These are phyloP conservation scores for Argya squamiceps DNA, from an alignment of 2,797 vertebrate species.

Conservation along the genomic window DNA sequence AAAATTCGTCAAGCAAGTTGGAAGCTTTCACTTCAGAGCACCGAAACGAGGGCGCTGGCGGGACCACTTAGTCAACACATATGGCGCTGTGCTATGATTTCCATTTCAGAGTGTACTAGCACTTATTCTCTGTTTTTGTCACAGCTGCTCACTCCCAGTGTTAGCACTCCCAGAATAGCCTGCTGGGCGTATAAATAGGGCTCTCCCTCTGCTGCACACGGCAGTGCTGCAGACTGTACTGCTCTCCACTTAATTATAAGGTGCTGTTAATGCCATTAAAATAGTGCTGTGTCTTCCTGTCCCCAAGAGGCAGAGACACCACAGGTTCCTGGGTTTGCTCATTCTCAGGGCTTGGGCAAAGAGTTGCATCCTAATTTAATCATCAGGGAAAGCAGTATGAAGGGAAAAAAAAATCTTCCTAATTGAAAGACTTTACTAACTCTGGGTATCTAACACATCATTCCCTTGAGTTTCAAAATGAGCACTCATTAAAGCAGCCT, in stretches of 20 bases:
- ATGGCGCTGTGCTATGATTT: conserved; percentile 5
- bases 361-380: not conserved
- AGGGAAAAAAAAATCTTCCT: not conserved
- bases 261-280: not conserved
- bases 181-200: not conserved
- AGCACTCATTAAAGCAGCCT: not conserved
- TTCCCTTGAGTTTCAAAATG: not conserved
- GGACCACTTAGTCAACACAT: conserved; percentile 49
- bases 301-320: not conserved
- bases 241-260: not conserved
- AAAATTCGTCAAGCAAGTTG: not conserved
- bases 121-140: conserved; percentile 54
- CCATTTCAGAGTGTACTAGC: conserved; percentile 41
- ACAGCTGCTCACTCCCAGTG: conserved; percentile 52
- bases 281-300: not conserved
- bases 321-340: not conserved
- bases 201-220: not conserved
- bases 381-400: not conserved
- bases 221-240: not conserved
- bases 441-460: not conserved
- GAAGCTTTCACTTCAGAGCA: not conserved
- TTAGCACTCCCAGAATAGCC: conserved; percentile 24
- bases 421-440: not conserved
- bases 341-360: not conserved
- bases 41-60: not conserved